Evolutionary conservation across 2,888 invertebrate genomes (phyloP).

Genomic region (Cheilosia urbana): DNA sequence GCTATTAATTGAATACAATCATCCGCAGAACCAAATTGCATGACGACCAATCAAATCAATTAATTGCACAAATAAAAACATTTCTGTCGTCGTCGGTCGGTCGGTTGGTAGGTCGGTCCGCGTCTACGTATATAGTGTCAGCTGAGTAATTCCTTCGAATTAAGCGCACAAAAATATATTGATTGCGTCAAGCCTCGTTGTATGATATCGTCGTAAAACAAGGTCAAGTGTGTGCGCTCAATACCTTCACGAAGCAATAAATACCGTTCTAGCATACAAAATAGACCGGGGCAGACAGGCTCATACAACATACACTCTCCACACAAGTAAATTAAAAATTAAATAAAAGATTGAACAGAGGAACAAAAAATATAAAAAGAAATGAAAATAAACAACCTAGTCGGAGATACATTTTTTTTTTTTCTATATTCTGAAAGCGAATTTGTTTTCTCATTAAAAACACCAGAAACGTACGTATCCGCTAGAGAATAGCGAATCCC

Average conservation of each 20-base stretch:
- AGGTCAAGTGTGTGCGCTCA: slow-evolving; percentile 71
- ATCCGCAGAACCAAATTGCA: slow-evolving; percentile 58
- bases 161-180: slow-evolving; percentile 63
- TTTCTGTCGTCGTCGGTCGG: neutral
- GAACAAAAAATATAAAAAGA: slow-evolving; percentile 1
- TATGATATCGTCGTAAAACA: slow-evolving; percentile 53
- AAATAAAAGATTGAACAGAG: slow-evolving; percentile 36
- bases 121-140: neutral
- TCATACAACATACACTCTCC: slow-evolving; percentile 2
- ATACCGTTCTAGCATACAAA: slow-evolving; percentile 69
- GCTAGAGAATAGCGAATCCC: slow-evolving; percentile 39
- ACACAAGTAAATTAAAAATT: slow-evolving; percentile 57
- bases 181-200: slow-evolving; percentile 67
- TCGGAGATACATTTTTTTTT: slow-evolving; percentile 2
- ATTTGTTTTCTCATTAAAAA: slow-evolving; percentile 51
- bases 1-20: slow-evolving; percentile 49
- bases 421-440: slow-evolving; percentile 44
- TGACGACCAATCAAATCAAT: slow-evolving; percentile 70
- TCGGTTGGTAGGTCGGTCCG: neutral
- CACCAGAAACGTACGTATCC: slow-evolving; percentile 64
- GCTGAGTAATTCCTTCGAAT: slow-evolving; percentile 50
- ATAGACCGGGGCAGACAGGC: slow-evolving; percentile 57
- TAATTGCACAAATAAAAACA: slow-evolving; percentile 61
- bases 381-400: slow-evolving; percentile 31
- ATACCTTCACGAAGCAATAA: slow-evolving; percentile 69